A percentile compares a stretch with the other conserved stretches of the same genome.
Evolutionary conservation across 2,113 vertebrate genomes (phyloP).

Genomic region (Pedetes capensis): DNA sequence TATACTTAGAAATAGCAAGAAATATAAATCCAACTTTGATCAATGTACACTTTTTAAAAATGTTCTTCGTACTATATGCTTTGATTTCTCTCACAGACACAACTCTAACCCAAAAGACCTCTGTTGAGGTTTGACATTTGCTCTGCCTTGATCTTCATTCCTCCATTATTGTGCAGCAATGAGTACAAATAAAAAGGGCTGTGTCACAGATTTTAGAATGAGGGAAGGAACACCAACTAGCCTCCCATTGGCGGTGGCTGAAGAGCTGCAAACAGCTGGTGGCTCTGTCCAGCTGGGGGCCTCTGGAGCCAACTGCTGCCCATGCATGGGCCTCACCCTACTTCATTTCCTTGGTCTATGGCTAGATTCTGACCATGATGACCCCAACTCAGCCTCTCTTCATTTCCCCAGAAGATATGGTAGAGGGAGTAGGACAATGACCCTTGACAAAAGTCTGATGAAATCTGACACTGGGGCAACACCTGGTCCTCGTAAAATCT

Average conservation of each 20-base stretch:
- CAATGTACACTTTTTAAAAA: neutral
- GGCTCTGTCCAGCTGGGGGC: too few species aligned
- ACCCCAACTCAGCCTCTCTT: neutral
- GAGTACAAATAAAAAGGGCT: neutral
- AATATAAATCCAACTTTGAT: neutral
- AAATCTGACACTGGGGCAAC: neutral
- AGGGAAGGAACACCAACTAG: neutral
- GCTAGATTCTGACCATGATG: neutral
- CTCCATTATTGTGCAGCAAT: neutral
- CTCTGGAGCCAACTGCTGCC: neutral
- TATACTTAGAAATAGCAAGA: constrained; percentile 13
- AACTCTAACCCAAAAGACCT: neutral
- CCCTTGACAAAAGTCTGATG: neutral
- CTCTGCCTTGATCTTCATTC: neutral
- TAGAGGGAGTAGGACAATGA: rapidly evolving
- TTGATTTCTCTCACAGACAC: neutral
- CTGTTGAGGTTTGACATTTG: neutral
- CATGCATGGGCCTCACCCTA: rapidly evolving
- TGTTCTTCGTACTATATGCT: neutral
- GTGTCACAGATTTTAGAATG: neutral
- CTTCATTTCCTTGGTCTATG: neutral
- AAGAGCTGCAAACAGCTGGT: neutral
- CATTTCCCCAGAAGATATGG: neutral
- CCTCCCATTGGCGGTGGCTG: rapidly evolving
- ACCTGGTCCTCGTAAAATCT: too few species aligned